Evolutionary conservation across 2,113 vertebrate genomes (phyloP).

Genomic region (Chitala chitala): DNA sequence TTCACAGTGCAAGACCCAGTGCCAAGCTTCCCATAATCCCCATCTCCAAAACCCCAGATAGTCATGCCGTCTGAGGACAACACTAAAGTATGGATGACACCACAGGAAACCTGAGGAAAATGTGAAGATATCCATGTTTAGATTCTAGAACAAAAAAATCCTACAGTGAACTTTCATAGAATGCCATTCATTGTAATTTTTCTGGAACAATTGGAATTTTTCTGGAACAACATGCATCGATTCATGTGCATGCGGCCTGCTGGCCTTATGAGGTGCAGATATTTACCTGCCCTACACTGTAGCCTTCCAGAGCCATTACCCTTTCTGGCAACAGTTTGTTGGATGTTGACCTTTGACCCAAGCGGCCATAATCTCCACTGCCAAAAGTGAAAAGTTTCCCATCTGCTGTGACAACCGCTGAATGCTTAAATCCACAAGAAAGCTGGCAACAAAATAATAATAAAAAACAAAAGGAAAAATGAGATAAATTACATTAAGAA

Average conservation of each 20-base stretch:
- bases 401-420: conserved; percentile 66
- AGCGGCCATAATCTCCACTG: conserved; percentile 69
- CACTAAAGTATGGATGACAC: conserved; percentile 70
- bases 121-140: conserved; percentile 2
- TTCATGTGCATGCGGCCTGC: neutral
- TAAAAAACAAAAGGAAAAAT: too few relatives aligned
- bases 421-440: conserved; percentile 70
- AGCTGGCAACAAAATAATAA: conserved; percentile 46
- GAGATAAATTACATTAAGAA: too few relatives aligned
- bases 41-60: conserved; percentile 72
- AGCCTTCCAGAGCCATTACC: conserved; percentile 64
- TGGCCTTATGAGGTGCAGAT: neutral
- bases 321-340: conserved; percentile 72
- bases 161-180: neutral
- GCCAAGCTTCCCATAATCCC: conserved; percentile 71
- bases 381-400: conserved; percentile 74
- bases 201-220: neutral
- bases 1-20: conserved; percentile 67
- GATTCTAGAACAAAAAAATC: neutral
- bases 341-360: conserved; percentile 69
- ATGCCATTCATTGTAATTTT: neutral
- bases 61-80: conserved; percentile 66
- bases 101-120: conserved; percentile 65
- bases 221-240: neutral
- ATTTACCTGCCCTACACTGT: conserved; percentile 50